Conservation (phyloP, 2,797 vertebrate genomes). For the Tauraco hartlaubi region DNA sequence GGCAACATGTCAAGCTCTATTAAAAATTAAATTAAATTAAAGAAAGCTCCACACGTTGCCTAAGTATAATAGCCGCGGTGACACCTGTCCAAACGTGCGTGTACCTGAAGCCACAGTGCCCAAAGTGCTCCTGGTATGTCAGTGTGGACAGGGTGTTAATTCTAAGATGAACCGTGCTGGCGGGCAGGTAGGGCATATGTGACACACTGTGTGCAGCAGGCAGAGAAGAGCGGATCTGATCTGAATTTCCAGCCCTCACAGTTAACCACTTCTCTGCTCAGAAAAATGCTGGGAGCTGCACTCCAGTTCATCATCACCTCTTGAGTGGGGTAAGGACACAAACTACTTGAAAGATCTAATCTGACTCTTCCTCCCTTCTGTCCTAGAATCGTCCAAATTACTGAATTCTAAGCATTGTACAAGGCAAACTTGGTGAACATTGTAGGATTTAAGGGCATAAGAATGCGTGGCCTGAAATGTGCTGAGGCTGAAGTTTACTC, state of each 20-base stretch:
- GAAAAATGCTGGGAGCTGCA: background rate
- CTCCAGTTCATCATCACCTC: background rate
- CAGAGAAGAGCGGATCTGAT: background rate
- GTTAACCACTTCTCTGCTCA: background rate
- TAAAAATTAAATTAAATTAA: constrained; percentile 67
- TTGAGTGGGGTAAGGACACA: rapidly evolving
- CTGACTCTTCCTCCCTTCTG: background rate
- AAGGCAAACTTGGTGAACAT: background rate
- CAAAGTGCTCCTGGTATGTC: background rate
- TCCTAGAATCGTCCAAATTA: background rate
- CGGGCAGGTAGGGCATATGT: background rate
- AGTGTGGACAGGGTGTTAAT: background rate
- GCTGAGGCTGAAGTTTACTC: background rate
- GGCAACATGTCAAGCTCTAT: constrained; percentile 38
- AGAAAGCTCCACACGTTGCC: background rate
- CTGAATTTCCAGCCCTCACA: background rate
- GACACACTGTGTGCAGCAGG: background rate
- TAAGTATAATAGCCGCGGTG: background rate
- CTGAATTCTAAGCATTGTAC: background rate
- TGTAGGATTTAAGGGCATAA: background rate
- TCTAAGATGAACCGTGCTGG: background rate
- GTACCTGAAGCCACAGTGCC: background rate
- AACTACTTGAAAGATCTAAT: background rate
- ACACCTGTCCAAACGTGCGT: background rate
- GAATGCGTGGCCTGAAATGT: background rate